Percentiles rank a stretch among this genome's conserved stretches.
Evolutionary conservation across 1,140 invertebrate genomes (phyloP).

Genomic region (Plutomurus gul): DNA sequence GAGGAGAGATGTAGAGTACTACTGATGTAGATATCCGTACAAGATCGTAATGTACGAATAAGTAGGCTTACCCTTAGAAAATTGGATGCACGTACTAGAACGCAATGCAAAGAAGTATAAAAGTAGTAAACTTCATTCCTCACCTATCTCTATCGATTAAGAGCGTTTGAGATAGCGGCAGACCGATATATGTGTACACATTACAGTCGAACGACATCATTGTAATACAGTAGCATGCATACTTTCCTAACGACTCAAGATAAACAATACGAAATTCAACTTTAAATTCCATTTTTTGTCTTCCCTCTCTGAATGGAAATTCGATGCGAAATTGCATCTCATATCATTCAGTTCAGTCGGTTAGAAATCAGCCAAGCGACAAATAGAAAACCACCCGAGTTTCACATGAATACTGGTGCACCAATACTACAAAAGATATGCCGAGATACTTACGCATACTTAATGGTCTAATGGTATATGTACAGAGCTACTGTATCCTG

Average conservation of each 20-base stretch:
- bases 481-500: background rate
- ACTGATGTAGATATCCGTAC: background rate
- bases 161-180: background rate
- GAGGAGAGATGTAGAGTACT: background rate
- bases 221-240: background rate
- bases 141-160: conserved; percentile 1
- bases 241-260: no score
- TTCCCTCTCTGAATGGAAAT: background rate
- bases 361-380: conserved; percentile 37
- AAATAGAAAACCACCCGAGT: conserved; percentile 38
- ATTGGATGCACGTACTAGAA: background rate
- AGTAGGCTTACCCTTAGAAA: conserved; percentile 6
- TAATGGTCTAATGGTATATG: no score
- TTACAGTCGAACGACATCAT: background rate
- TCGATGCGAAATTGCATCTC: conserved; percentile 34
- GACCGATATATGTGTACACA: background rate
- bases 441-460: background rate
- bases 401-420: background rate
- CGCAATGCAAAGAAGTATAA: background rate
- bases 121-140: background rate
- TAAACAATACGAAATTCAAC: background rate
- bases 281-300: background rate
- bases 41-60: background rate
- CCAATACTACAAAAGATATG: background rate
- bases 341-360: background rate